Percentiles rank a stretch among this genome's conserved stretches.
Evolutionary conservation across 2,797 vertebrate species (phyloP).

Genomic region (Malacoctenus gilli): DNA sequence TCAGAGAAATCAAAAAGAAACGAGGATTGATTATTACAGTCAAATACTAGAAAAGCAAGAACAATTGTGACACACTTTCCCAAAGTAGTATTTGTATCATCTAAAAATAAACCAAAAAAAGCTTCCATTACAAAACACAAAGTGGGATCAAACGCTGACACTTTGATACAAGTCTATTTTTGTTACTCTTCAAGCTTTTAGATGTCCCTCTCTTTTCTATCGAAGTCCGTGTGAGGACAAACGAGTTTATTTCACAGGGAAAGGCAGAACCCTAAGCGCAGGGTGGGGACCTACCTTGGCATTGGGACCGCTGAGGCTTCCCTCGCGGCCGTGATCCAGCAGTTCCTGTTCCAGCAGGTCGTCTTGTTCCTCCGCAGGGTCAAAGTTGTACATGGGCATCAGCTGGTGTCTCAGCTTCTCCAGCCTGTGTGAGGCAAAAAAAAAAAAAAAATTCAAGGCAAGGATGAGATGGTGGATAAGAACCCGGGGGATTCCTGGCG

Average conservation of each 20-base stretch:
- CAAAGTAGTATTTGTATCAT: too few species aligned
- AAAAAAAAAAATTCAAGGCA: conserved; percentile 4
- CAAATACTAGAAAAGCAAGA: background rate
- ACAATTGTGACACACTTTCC: too few species aligned
- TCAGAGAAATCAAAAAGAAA: conserved; percentile 62
- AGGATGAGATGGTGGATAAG: too few species aligned
- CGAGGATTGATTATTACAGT: background rate
- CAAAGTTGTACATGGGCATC: conserved; percentile 99
- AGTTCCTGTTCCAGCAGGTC: conserved; percentile 97
- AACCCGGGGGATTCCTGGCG: too few species aligned
- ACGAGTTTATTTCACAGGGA: too few species aligned
- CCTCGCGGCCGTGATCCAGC: conserved; percentile 91
- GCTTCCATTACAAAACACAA: too few species aligned
- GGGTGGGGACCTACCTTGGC: conserved; percentile 82
- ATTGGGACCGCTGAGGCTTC: conserved; percentile 84
- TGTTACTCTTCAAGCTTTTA: too few species aligned
- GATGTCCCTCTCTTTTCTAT: too few species aligned
- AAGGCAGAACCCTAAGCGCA: background rate
- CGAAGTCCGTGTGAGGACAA: too few species aligned
- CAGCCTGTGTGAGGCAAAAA: conserved; percentile 77
- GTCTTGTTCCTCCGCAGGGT: conserved; percentile 96
- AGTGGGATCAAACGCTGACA: too few species aligned
- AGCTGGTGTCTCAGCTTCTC: conserved; percentile 98
- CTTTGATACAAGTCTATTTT: too few species aligned
- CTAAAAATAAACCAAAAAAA: too few species aligned